Evolutionary conservation across 2,113 vertebrate genomes (phyloP), one percentile per base, ranked within the genome.

Genomic region (Caloenas nicobarica): DNA sequence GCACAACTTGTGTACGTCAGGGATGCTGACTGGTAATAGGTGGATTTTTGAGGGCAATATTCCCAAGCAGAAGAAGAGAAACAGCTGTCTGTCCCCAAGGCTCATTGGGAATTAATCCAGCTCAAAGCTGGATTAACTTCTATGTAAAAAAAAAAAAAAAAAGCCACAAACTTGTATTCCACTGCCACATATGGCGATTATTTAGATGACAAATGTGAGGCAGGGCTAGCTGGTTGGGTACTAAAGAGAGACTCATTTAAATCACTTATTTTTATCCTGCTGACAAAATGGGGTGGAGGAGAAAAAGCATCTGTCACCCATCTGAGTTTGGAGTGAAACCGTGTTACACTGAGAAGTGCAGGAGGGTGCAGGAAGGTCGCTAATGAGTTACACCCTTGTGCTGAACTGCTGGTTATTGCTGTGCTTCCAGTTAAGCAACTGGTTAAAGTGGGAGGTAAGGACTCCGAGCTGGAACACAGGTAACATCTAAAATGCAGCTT

Each of bases 81-180:
- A 61, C 81, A 93, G 51, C 94, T 97, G 65, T 74, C 94, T 80
- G 80, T 96, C 78, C 65, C 51, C 91, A 85, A 61, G 86, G 64
- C 89, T 96, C 86, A 86, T n/a, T 94, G 84, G 57, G 73, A 97
- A 95, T 96, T 97, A 96, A 96, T 93, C 62, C 78, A 94, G 72
- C 92, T 87, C 62, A 82, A 91, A 95, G 70, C 57, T 91, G 88
- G 93, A 96, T 96, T 96, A 62, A 93, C 21, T 93, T 78, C 57
- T 90, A 74, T 87, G 86, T 13, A 29, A 88, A 91, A 86, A 34
- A 56, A 64, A 42, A 71, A 86, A 71, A 64, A 91, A 46, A 68
- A 61, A 14, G 29, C 51, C 76, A 94, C 58, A 95, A 95, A 96
- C 46, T 94, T 94, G 62, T 94, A 85, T 91, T 87, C 66, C 73